phyloP scores from a whole-genome alignment of 2,888 invertebrate genomes.

The Troides oblongomaculatus region DNA sequence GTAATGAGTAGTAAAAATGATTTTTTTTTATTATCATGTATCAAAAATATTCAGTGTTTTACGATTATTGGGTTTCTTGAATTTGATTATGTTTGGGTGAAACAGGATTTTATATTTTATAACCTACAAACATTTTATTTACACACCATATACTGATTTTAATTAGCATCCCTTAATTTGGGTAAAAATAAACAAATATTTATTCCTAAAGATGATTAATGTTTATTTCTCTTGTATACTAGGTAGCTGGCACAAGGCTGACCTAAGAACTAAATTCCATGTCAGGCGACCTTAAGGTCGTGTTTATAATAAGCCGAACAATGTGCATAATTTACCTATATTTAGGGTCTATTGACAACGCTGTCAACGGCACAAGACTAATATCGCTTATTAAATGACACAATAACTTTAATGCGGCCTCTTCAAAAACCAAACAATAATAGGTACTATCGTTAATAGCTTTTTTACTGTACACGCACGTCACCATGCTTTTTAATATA shows the following conservation, averaged over 20 bases:
- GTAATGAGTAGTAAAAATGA: too few relatives aligned
- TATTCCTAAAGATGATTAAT: background rate
- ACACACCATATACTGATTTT: too few relatives aligned
- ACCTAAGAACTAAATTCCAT: slow-evolving; percentile 30
- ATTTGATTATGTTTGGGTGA: too few relatives aligned
- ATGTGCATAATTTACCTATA: slow-evolving; percentile 51
- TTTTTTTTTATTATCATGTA: too few relatives aligned
- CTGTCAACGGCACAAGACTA: slow-evolving; percentile 42
- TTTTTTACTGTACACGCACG: slow-evolving; percentile 18
- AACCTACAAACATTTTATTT: too few relatives aligned
- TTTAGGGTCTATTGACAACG: slow-evolving; percentile 39
- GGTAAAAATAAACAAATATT: background rate
- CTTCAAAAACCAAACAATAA: slow-evolving; percentile 22
- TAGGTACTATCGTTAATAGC: slow-evolving; percentile 14
- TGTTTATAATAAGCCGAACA: slow-evolving; percentile 46
- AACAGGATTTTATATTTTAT: too few relatives aligned
- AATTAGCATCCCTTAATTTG: too few relatives aligned
- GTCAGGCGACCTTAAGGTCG: slow-evolving; percentile 44
- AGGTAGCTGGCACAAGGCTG: background rate
- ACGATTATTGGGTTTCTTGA: too few relatives aligned
- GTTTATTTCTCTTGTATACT: background rate
- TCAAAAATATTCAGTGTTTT: too few relatives aligned
- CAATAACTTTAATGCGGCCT: slow-evolving; percentile 28
- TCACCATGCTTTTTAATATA: slow-evolving; percentile 22
- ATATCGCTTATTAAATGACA: slow-evolving; percentile 28